A percentile compares a stretch with the other conserved stretches of the same genome.
Evolutionary conservation across 2,797 vertebrate species (phyloP).

Genomic region (Threskiornis aethiopicus): DNA sequence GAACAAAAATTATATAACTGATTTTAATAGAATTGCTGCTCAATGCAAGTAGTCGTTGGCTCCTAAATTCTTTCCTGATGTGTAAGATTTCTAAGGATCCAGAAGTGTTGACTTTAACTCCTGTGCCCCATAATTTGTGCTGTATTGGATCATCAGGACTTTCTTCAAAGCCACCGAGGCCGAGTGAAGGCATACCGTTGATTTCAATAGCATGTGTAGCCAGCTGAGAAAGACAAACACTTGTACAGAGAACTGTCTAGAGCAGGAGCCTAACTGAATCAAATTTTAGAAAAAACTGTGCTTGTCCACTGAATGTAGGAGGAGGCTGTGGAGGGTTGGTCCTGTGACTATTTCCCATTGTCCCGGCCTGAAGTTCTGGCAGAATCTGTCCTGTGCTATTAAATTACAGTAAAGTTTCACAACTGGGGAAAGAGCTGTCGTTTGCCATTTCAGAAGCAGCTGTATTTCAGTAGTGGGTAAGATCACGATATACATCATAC

Average conservation of each 20-base stretch:
- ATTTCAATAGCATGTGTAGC: neutral
- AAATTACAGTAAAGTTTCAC: neutral
- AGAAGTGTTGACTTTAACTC: neutral
- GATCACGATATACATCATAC: rapidly evolving
- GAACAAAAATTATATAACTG: neutral
- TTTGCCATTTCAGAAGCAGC: neutral
- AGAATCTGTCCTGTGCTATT: neutral
- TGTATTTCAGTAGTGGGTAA: neutral
- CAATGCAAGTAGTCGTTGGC: neutral
- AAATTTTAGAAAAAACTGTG: neutral
- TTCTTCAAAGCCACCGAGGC: neutral
- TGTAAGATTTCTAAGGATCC: neutral
- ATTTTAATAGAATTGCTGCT: neutral
- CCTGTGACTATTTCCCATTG: neutral
- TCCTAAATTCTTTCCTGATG: neutral
- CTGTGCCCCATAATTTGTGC: neutral
- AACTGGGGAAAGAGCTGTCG: neutral
- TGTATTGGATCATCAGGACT: neutral
- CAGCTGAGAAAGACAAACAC: neutral
- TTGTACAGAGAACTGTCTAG: neutral
- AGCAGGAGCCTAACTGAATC: neutral
- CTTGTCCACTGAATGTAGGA: neutral
- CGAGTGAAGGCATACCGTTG: neutral
- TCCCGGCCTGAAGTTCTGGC: neutral
- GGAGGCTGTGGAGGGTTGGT: neutral